Evolutionary conservation across 2,888 invertebrate species (phyloP).

Genomic region (Vesta saturnalis): DNA sequence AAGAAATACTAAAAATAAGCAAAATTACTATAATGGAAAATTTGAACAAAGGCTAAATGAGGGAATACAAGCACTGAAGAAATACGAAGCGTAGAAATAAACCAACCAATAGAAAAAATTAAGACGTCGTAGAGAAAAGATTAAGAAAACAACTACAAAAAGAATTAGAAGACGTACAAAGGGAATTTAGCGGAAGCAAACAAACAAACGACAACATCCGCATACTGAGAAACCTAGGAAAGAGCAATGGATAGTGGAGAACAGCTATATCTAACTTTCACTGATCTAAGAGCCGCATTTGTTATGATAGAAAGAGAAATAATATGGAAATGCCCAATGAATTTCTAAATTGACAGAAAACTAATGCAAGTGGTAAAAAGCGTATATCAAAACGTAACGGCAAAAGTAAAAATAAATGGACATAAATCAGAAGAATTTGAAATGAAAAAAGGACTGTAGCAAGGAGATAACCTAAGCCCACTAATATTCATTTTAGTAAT

Average conservation of each 20-base stretch:
- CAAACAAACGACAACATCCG: not conserved
- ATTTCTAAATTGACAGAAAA: not conserved
- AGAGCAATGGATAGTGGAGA: not conserved
- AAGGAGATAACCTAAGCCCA: too few species aligned
- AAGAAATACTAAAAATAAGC: not conserved
- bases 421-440: too few species aligned
- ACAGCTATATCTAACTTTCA: too few species aligned
- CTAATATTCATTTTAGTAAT: too few species aligned
- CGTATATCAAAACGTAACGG: too few species aligned
- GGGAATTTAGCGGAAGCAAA: not conserved
- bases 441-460: not conserved
- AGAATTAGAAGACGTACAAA: not conserved
- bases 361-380: too few species aligned
- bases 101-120: too few species aligned
- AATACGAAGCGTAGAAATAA: too few species aligned
- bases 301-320: conserved; percentile 1
- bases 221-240: not conserved
- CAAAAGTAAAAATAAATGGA: too few species aligned
- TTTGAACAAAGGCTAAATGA: not conserved
- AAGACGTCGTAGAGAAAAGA: not conserved
- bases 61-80: not conserved
- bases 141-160: not conserved
- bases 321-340: not conserved
- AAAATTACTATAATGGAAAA: not conserved
- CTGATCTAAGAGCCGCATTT: too few species aligned